Evolutionary conservation across 1,140 invertebrate genomes (phyloP).

Genomic region (Sycobia sp.): DNA sequence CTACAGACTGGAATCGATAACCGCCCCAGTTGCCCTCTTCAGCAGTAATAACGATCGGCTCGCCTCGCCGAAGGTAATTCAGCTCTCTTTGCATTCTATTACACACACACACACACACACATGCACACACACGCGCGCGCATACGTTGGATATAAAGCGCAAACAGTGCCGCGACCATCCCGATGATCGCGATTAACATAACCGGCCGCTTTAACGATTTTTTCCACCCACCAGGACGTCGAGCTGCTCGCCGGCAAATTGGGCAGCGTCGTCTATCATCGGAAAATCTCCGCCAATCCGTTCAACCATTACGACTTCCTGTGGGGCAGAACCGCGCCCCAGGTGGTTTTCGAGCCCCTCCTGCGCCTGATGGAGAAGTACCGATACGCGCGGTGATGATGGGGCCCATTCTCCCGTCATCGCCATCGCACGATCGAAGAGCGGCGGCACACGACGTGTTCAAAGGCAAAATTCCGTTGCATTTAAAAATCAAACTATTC

Average conservation of each 20-base stretch:
- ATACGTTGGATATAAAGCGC: no score
- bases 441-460: constrained; percentile 23
- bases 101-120: not conserved
- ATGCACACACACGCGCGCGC: no score
- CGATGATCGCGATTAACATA: no score
- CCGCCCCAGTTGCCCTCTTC: constrained; percentile 68
- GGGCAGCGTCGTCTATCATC: constrained; percentile 48
- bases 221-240: no score
- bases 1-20: constrained; percentile 67
- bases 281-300: constrained; percentile 43
- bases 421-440: no score
- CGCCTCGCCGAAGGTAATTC: constrained; percentile 52
- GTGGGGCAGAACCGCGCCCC: constrained; percentile 52
- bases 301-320: constrained; percentile 64
- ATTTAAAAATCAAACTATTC: constrained; percentile 28
- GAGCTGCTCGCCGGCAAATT: constrained; percentile 46
- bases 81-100: not conserved
- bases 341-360: constrained; percentile 50
- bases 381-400: constrained; percentile 35
- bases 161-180: no score
- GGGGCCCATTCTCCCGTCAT: no score
- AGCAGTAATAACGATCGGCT: constrained; percentile 70
- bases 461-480: constrained; percentile 14
- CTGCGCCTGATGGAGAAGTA: constrained; percentile 48
- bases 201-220: no score